Base-by-base conservation (phyloP, 2,797 vertebrate genomes). In the Intellagama lesueurii region DNA sequence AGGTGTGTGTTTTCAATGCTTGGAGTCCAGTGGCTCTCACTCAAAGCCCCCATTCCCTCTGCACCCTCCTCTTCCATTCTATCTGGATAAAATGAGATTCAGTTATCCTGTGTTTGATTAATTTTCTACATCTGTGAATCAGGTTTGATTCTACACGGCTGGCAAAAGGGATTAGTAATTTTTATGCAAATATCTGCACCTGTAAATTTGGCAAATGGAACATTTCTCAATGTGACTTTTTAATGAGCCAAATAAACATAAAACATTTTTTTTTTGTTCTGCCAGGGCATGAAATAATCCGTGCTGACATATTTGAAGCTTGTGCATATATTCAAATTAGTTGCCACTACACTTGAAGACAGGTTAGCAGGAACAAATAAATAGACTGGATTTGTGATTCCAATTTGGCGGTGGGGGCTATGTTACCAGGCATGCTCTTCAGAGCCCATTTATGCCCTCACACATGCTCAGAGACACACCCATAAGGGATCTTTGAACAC, bases 121-220 rank as follows among this genome's bases (percentile, higher is more conserved):
- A 60, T 86, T 47, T 24, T 44, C 28, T 86, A 69, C 44, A 69
- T 87, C 64, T 80, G 76, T 52, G 64, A 68, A 87, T 70, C 64
- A 49, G 32, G 75, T 69, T 78, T 87, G 85, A 78, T 44, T 78
- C 78, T 30, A 16, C 11, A 68, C 49, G 64, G 85, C 76, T 87
- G 85, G n/a, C 60, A 87, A 79, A 86, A 35, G 64, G 64, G 64
- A 87, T 52, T 32, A 28, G 76, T 4, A 28, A 35, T 79, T 70
- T 78, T 80, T 70, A 87, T 87, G 40, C 60, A 69, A 52, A 87
- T 70, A 32, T 5, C 64, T 49, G 44, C 85, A 79, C 76, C 44
- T 80, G 76, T 87, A 87, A 69, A 87, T 87, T 79, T 80, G 76
- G 44, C 64, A 87, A 80, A 80, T 52, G 30, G 68, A 87, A 80